A percentile compares a stretch with the other conserved stretches of the same genome.
Evolutionary conservation across 2,797 vertebrate genomes (phyloP).

Genomic region (Austrolebias charrua): DNA sequence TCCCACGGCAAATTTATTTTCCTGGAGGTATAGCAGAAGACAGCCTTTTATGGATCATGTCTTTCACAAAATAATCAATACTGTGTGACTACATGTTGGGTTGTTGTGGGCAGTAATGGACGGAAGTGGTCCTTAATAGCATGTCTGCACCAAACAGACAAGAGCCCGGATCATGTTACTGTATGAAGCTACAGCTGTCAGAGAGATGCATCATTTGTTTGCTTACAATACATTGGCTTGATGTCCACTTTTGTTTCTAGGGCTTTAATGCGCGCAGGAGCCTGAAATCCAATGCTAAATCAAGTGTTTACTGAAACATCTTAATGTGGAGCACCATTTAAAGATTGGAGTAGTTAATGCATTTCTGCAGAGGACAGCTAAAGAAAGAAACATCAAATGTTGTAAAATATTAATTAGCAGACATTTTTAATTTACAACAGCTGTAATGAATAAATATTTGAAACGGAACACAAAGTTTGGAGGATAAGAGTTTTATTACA

Average conservation of each 20-base stretch:
- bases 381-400: too few species aligned
- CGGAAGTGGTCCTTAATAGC: constrained; percentile 65
- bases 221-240: constrained; percentile 10
- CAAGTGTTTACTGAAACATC: constrained; percentile 32
- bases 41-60: constrained; percentile 34
- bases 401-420: neutral
- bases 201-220: constrained; percentile 20
- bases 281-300: constrained; percentile 47
- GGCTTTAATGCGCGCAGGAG: constrained; percentile 39
- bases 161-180: constrained; percentile 23
- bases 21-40: constrained; percentile 12
- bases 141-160: constrained; percentile 35
- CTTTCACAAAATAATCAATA: constrained; percentile 59
- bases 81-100: constrained; percentile 47
- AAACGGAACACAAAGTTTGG: neutral
- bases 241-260: constrained; percentile 16
- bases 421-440: too few species aligned
- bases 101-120: constrained; percentile 70
- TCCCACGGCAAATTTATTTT: neutral
- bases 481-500: neutral
- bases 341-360: neutral
- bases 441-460: too few species aligned
- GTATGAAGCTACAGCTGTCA: constrained; percentile 14
- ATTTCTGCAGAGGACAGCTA: neutral
- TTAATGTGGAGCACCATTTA: constrained; percentile 8